Evolutionary conservation across 2,113 vertebrate genomes (phyloP), one percentile per base, ranked within the genome.

Genomic region (Xyliphius kryptos): DNA sequence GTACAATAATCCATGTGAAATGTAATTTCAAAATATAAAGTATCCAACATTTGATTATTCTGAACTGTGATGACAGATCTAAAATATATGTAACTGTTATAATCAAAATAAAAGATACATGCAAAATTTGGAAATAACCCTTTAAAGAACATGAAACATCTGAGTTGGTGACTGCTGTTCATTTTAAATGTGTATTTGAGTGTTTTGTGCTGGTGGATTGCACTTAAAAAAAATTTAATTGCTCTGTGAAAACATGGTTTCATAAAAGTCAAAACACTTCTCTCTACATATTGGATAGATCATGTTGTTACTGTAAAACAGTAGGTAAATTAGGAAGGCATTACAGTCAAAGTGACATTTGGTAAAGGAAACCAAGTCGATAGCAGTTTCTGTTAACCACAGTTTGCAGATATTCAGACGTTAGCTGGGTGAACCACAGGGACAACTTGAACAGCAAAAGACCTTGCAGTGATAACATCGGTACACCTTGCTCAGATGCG

Each of bases 361-460:
- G 56, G 37, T 53, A 10, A 36, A 26, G 50, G 46, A 68, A 72
- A 59, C 15, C 17, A 19, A 54, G 22, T 60, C 59, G 36, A 68
- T 43, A 57, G 56, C 49, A 63, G 32, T 48, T 64, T 20, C 19
- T 37, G 49, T 68, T 44, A 55, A 61, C 70, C 66, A 50, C 70
- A 64, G 19, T 48, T 13, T 67, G 60, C 60, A 63, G 67, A 69
- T 69, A 36, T 67, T 51, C 52, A 56, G 38, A 71, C 57, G 16
- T 40, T 67, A 40, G 37, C 20, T 43, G 14, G 38, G 26, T 43
- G 54, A 71, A 55, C 69, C 57, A 1, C 63, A 61, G 3, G 15
- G 38, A 37, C 13, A 44, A 66, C 66, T 14, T 44, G 50, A 17
- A 49, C 37, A 37, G 21, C 21, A 12, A 43, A 44, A 47, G 55